Base-by-base conservation (phyloP, 2,888 invertebrate species). In the Embidobia sp. region DNA sequence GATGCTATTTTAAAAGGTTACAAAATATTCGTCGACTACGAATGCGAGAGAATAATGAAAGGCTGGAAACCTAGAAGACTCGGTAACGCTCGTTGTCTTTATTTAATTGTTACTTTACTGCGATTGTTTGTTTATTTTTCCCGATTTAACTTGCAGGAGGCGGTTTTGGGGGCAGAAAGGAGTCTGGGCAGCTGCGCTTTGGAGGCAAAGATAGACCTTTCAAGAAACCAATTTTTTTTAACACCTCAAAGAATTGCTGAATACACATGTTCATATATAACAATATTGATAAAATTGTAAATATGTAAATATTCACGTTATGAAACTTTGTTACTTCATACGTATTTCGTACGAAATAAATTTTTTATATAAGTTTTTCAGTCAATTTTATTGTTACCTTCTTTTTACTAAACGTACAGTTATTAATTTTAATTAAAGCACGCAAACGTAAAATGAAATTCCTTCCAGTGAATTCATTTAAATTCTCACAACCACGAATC, bases 61-160 rank as follows among this genome's bases (percentile, higher is more conserved):
- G 96, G 96, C 1, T 97, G 97, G 97, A 93, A 93, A 85, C 97
- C 97, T 1, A 91, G 97, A 77, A 90, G 97, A 77, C 90, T 97
- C 3, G 97, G 91, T 91, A 81, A 44, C 59, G 18, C n/a, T 8
- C 40, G n/a, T 31, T 49, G 7, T 22, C 8, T 33, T 27, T 37
- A 0, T 40, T 15, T 4, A 35, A 35, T 33, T 40, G 2, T 33
- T 29, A 13, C 8, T 31, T 27, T 16, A 13, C 6, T 6, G 7
- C 11, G 4, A 46, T 18, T 26, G 33, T n/a, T 33, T 33, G 8
- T 33, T 33, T 1, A n/a, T n/a, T n/a, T n/a, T n/a, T n/a, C n/a
- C n/a, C n/a, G n/a, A n/a, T n/a, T n/a, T n/a, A n/a, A n/a, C n/a
- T 85, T 85, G 4, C 35, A 91, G 91, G 97, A 2, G 97, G 97